Evolutionary conservation across 2,888 invertebrate species (phyloP), one percentile per base, ranked within the genome.

Genomic region (Yponomeuta malinellus): DNA sequence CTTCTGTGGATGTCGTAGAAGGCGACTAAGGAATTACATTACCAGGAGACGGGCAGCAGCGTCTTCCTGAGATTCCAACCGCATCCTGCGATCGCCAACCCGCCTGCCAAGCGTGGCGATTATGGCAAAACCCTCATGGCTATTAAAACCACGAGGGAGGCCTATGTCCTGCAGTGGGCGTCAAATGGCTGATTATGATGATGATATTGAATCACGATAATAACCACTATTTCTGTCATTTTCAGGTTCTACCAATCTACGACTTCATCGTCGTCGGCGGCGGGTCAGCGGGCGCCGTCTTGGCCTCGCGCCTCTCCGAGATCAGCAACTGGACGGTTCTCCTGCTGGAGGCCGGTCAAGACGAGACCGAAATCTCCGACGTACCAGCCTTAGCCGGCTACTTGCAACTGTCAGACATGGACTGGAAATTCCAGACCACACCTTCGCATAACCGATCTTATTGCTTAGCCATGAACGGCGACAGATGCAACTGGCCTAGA

Each of bases 341-440:
- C 73, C 93, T 98, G 8, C 83, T 98, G 72, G 98, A 98, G 85
- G 97, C 97, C 1, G 97, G 97, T 63, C 95, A 96, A 65, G 96
- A 97, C 87, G 97, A 98, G 87, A 96, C 95, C 74, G 97, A 97
- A 87, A 95, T 97, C 73, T 96, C 97, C 5, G 97, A 98, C 86
- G 95, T 97, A 71, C 98, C 97, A 2, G 95, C 97, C 0, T 86
- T 98, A 73, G 96, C 96, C 33, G 96, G 96, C 15, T 98, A 97
- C 84, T 94, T 95, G 37, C 97, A 98, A 82, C 93, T 97, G 73
- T 95, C 97, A 33, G 96, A 97, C 52, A 93, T 97, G 84, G 98
- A 98, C 88, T 98, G 98, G 98, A 96, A 97, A 89, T 98, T 96
- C 86, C 96, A 97, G 86, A 98, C 97, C 2, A 95, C 96, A 5